A percentile compares a stretch with the other conserved stretches of the same genome.
These are phyloP conservation scores for Pseudochromis fuscus DNA, from an alignment of 2,797 vertebrate genomes.

Conservation along the genomic window DNA sequence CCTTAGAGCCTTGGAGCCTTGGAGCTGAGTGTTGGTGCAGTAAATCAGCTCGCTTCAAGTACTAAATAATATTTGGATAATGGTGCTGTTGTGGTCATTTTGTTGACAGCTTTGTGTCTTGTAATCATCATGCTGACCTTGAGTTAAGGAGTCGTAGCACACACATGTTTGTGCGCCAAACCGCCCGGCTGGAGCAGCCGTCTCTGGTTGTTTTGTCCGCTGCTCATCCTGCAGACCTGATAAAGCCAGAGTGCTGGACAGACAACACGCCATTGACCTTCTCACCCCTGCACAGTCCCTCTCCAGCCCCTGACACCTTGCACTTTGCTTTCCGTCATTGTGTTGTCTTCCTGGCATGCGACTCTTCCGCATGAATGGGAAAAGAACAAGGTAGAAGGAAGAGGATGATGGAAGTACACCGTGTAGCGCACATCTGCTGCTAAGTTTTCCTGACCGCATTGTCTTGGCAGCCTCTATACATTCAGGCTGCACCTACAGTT, in stretches of 20 bases:
- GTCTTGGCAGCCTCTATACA: conserved; percentile 70
- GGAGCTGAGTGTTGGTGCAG: not conserved
- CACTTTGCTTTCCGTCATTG: conserved; percentile 80
- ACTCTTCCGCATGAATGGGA: conserved; percentile 72
- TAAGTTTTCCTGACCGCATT: conserved; percentile 81
- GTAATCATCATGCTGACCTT: conserved; percentile 54
- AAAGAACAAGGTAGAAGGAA: conserved; percentile 60
- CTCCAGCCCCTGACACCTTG: conserved; percentile 57
- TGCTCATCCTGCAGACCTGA: conserved; percentile 69
- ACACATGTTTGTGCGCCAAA: conserved; percentile 30
- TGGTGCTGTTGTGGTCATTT: conserved; percentile 30
- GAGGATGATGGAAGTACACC: conserved; percentile 34
- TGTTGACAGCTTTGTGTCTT: conserved; percentile 53
- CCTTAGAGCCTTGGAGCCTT: conserved; percentile 16
- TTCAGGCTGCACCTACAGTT: conserved; percentile 10
- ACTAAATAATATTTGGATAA: conserved; percentile 39
- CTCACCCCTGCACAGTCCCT: conserved; percentile 39
- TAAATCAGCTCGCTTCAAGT: conserved; percentile 19
- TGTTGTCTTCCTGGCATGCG: conserved; percentile 82
- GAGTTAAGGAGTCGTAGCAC: conserved; percentile 40
- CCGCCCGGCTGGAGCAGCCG: conserved; percentile 38
- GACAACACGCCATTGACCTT: conserved; percentile 65
- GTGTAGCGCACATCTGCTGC: conserved; percentile 83
- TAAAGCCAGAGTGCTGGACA: conserved; percentile 54
- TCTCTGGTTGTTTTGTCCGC: conserved; percentile 68